phyloP scores from a whole-genome alignment of 2,888 invertebrate genomes.

The Ethmia dodecea region DNA sequence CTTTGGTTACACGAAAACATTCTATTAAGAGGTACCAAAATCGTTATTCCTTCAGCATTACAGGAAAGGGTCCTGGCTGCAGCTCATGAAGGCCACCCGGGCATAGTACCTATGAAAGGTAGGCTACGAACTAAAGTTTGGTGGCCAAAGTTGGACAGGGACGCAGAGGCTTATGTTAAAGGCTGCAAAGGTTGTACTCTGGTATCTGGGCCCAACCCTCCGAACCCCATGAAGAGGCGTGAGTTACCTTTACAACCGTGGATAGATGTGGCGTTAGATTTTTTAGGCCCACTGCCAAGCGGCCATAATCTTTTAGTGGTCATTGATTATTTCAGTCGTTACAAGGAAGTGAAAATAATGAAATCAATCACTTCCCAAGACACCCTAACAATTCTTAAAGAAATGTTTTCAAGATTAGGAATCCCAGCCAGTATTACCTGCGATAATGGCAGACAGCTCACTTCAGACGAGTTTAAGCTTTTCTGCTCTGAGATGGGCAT shows the following conservation, averaged over 20 bases:
- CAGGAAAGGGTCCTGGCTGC: conserved; percentile 19
- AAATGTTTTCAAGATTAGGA: conserved; percentile 14
- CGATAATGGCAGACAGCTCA: conserved; percentile 17
- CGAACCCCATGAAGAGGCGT: too few relatives aligned
- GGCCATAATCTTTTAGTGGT: conserved; percentile 4
- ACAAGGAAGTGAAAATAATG: too few relatives aligned
- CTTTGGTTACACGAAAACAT: conserved; percentile 20
- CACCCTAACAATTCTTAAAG: conserved; percentile 12
- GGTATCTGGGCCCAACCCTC: too few relatives aligned
- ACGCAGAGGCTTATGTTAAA: too few relatives aligned
- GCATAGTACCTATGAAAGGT: conserved; percentile 12
- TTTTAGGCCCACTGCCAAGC: conserved; percentile 15
- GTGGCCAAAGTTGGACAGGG: too few relatives aligned
- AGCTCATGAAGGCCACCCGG: conserved; percentile 22
- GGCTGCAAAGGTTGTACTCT: too few relatives aligned
- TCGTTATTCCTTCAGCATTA: conserved; percentile 16
- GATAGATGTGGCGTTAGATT: too few relatives aligned
- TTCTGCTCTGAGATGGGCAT: conserved; percentile 16
- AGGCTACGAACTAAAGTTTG: conserved; percentile 14
- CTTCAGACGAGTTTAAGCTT: conserved; percentile 1
- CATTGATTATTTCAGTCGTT: too few relatives aligned
- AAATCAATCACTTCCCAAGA: too few relatives aligned
- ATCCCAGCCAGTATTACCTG: conserved; percentile 15
- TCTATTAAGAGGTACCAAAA: conserved; percentile 15
- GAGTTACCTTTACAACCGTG: too few relatives aligned